phyloP scores from a whole-genome alignment of 2,888 invertebrate species.

The Scaptomyza polygonia region DNA sequence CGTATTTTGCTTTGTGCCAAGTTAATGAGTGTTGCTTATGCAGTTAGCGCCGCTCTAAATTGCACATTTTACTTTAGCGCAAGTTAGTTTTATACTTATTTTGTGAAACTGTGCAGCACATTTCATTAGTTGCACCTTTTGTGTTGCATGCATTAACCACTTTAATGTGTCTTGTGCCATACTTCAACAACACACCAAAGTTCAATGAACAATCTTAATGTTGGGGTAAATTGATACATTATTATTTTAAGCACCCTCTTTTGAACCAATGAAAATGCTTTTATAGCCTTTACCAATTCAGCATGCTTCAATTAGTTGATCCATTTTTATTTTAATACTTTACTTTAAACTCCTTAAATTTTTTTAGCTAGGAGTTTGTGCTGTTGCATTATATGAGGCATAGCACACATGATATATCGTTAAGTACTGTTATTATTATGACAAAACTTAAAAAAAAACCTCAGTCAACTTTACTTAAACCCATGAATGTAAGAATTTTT shows the following conservation, averaged over 20 bases:
- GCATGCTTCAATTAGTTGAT: background rate
- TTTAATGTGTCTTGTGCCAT: background rate
- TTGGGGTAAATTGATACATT: background rate
- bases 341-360: background rate
- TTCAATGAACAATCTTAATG: conserved; percentile 14
- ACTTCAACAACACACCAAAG: background rate
- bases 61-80: conserved; percentile 18
- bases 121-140: conserved; percentile 8
- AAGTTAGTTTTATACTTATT: conserved; percentile 26
- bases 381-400: too few relatives aligned
- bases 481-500: too few relatives aligned
- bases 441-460: background rate
- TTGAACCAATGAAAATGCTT: background rate
- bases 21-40: conserved; percentile 43
- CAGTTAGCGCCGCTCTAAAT: conserved; percentile 45
- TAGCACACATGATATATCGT: too few relatives aligned
- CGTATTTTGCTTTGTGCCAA: conserved; percentile 9
- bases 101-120: conserved; percentile 22
- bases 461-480: background rate
- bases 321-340: background rate
- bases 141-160: background rate
- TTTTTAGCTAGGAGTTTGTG: background rate
- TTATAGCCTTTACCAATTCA: background rate
- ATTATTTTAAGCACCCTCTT: background rate
- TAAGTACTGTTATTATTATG: too few relatives aligned